phyloP scores from a whole-genome alignment of 2,113 vertebrate genomes.

The Gallinago jamesoni region DNA sequence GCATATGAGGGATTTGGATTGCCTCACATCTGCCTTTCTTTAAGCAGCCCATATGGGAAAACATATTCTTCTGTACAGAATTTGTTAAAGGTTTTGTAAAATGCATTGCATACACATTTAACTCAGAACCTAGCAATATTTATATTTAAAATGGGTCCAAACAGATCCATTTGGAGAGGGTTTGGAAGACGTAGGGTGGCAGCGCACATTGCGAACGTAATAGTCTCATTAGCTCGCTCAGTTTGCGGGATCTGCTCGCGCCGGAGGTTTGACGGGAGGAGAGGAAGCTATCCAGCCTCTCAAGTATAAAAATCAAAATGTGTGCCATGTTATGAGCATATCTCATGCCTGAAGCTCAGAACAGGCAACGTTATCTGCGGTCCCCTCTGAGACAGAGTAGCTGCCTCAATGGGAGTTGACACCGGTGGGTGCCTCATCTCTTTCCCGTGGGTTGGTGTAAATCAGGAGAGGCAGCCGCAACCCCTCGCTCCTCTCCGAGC shows the following conservation, averaged over 20 bases:
- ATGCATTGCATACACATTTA: neutral
- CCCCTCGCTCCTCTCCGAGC: rapidly evolving
- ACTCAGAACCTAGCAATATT: constrained; percentile 41
- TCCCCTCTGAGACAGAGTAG: neutral
- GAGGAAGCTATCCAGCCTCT: neutral
- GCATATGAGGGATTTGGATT: constrained; percentile 59
- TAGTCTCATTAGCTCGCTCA: constrained; percentile 19
- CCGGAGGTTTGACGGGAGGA: neutral
- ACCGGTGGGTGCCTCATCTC: rapidly evolving
- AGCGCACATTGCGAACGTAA: neutral
- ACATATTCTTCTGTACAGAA: constrained; percentile 74
- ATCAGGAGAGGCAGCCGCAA: neutral
- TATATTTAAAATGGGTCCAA: constrained; percentile 56
- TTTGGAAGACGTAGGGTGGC: constrained; percentile 37
- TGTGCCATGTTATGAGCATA: rapidly evolving
- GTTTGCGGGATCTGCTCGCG: neutral
- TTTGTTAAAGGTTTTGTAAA: constrained; percentile 51
- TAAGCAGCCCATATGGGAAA: constrained; percentile 75
- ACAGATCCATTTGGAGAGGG: constrained; percentile 59
- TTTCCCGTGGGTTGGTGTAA: neutral
- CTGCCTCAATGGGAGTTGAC: neutral
- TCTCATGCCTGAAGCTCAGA: rapidly evolving
- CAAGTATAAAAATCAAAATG: neutral
- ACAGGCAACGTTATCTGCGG: rapidly evolving
- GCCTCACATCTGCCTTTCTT: constrained; percentile 72